Evolutionary conservation across 2,888 invertebrate species (phyloP).

Genomic region (Sphaerophoria rueppellii): DNA sequence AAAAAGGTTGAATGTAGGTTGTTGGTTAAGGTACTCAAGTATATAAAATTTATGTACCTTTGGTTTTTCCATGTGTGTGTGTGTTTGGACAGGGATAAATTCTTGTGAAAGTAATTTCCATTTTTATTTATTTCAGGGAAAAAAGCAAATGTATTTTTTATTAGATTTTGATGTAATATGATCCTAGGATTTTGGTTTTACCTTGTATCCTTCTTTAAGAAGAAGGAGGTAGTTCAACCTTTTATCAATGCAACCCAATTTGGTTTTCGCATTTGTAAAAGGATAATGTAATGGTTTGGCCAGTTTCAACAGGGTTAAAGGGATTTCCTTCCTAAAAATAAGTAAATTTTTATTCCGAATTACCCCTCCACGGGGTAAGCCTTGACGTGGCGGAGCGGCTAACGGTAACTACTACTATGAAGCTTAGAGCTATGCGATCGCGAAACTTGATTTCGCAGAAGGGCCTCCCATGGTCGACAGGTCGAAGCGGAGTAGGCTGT

Average conservation of each 20-base stretch:
- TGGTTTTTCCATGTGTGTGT: background rate
- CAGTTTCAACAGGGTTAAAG: no score
- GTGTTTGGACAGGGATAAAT: background rate
- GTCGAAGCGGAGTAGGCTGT: no score
- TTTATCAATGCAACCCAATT: conserved; percentile 23
- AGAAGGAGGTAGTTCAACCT: background rate
- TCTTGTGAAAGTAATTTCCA: conserved; percentile 27
- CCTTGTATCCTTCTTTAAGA: background rate
- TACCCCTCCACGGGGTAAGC: no score
- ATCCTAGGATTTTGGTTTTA: conserved; percentile 16
- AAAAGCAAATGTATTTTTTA: conserved; percentile 61
- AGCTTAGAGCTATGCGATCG: no score
- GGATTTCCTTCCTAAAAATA: background rate
- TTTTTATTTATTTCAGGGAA: conserved; percentile 30
- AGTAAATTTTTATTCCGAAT: no score
- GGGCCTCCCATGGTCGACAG: no score
- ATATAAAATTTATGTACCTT: conserved; percentile 12
- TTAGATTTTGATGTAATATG: conserved; percentile 54
- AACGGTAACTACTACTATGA: no score
- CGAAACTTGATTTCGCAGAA: no score
- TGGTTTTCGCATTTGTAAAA: no score
- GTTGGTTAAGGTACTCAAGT: background rate
- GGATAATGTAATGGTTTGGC: no score
- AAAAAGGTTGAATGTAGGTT: background rate
- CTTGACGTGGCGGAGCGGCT: no score